Evolutionary conservation across 2,113 vertebrate species (phyloP).

Genomic region (Amia ocellicauda): DNA sequence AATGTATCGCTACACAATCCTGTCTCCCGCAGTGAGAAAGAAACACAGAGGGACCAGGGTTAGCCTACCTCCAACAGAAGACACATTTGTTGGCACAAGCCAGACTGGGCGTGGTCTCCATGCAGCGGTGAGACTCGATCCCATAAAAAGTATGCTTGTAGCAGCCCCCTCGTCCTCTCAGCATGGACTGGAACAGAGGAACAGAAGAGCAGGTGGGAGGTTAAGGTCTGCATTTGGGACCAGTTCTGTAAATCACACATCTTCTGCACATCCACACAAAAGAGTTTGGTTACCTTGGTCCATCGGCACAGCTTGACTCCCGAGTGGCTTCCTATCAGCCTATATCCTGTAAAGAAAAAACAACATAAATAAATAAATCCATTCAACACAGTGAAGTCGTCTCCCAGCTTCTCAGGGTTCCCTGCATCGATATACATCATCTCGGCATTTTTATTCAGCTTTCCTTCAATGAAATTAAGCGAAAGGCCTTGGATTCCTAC

Average conservation of each 20-base stretch:
- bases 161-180: constrained; percentile 90
- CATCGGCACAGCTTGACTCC: constrained; percentile 95
- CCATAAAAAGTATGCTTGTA: constrained; percentile 97
- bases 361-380: constrained; percentile 13
- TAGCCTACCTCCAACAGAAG: constrained; percentile 90
- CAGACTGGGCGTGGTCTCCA: constrained; percentile 92
- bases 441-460: background rate
- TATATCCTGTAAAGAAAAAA: constrained; percentile 73
- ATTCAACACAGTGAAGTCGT: constrained; percentile 10
- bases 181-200: constrained; percentile 72
- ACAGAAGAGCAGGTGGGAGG: too few species aligned
- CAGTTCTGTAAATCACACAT: too few species aligned
- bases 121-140: constrained; percentile 92
- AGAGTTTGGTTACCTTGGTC: constrained; percentile 98
- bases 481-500: constrained; percentile 15
- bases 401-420: background rate
- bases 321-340: constrained; percentile 89
- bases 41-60: background rate
- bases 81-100: constrained; percentile 95
- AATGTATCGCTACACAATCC: too few species aligned
- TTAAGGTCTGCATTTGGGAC: too few species aligned
- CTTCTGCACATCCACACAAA: too few species aligned
- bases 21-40: too few species aligned
- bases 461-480: background rate
- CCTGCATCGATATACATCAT: background rate